Evolutionary conservation across 2,888 invertebrate genomes (phyloP).

Genomic region (Mythimna albipuncta): DNA sequence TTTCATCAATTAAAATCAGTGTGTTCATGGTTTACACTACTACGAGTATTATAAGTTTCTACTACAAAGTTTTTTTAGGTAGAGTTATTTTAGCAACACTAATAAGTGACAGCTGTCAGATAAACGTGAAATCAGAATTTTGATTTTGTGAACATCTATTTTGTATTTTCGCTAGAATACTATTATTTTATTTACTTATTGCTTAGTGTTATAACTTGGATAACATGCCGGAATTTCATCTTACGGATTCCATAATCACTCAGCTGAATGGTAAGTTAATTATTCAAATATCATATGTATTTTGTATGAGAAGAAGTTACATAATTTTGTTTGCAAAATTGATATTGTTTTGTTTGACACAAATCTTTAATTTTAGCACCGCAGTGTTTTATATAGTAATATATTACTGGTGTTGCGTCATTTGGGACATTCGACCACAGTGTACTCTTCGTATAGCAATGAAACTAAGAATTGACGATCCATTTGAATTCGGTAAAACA

Average conservation of each 20-base stretch:
- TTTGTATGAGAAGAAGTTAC: conserved; percentile 74
- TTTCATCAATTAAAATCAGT: no score
- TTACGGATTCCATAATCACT: conserved; percentile 83
- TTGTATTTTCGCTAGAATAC: conserved; percentile 38
- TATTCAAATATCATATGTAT: conserved; percentile 42
- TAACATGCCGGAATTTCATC: conserved; percentile 82
- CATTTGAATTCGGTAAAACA: conserved; percentile 75
- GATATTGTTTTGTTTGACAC: conserved; percentile 80
- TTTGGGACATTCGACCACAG: conserved; percentile 58
- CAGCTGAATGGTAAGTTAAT: conserved; percentile 80
- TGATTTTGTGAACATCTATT: conserved; percentile 27
- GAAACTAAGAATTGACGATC: conserved; percentile 72
- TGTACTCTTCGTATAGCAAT: conserved; percentile 43
- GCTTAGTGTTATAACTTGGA: conserved; percentile 28
- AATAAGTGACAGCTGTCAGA: conserved; percentile 40
- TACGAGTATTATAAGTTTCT: not conserved
- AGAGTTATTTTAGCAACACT: conserved; percentile 13
- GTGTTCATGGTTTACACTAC: no score
- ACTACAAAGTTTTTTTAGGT: not conserved
- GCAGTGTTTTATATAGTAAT: conserved; percentile 76
- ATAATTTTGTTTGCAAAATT: conserved; percentile 84
- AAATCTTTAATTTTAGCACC: conserved; percentile 87
- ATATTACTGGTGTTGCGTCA: conserved; percentile 71
- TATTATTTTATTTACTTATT: conserved; percentile 26
- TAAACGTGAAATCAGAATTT: conserved; percentile 34